Evolutionary conservation across 2,888 invertebrate species (phyloP).

Genomic region (Criorhina ranunculi): DNA sequence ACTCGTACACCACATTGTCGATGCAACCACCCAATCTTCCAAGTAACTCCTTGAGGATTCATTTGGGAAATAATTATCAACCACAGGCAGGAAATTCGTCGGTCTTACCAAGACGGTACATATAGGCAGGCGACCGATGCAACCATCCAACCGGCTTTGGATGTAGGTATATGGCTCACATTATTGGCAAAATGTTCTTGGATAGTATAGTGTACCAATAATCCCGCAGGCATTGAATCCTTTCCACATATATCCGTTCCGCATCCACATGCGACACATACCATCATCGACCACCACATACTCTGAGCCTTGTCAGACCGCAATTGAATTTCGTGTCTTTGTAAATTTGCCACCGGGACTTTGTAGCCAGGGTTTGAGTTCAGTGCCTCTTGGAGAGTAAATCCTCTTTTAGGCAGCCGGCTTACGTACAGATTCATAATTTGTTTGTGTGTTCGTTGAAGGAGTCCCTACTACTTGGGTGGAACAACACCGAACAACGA

Average conservation of each 20-base stretch:
- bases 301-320: conserved; percentile 41
- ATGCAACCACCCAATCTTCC: not conserved
- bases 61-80: conserved; percentile 48
- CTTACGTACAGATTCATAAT: conserved; percentile 45
- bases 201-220: conserved; percentile 22
- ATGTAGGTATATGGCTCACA: conserved; percentile 24
- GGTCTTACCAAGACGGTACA: not conserved
- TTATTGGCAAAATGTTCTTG: conserved; percentile 33
- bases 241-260: conserved; percentile 39
- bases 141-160: conserved; percentile 9
- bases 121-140: conserved; percentile 16
- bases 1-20: not conserved
- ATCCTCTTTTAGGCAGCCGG: conserved; percentile 5
- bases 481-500: conserved; percentile 7
- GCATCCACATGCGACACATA: conserved; percentile 4
- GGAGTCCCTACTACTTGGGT: not conserved
- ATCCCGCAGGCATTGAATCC: conserved; percentile 47
- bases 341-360: conserved; percentile 49
- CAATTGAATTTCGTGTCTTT: conserved; percentile 70
- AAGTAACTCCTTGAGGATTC: conserved; percentile 29
- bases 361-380: conserved; percentile 12
- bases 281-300: not conserved
- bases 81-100: conserved; percentile 3
- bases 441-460: not conserved
- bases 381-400: not conserved